Evolutionary conservation across 2,888 invertebrate genomes (phyloP), one percentile per base, ranked within the genome.

Genomic region (Cephonodes hylas): DNA sequence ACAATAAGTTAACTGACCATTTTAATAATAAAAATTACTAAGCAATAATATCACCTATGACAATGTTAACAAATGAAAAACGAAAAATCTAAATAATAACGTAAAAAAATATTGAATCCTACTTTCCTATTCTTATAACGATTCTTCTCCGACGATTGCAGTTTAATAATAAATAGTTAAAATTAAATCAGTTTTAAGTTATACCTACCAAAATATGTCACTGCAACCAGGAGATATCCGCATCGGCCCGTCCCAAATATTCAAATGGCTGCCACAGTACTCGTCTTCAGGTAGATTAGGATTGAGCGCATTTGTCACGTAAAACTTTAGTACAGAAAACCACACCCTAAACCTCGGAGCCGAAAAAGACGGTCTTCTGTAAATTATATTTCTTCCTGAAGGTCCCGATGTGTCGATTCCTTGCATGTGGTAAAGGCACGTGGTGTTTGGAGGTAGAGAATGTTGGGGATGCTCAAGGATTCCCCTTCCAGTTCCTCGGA

Each of bases 191-290:
- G 13, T n/a, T 38, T 0, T 3, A 38, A 48, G 63, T n/a, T n/a
- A n/a, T 74, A 84, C 94, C 93, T 80, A 96, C 96, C 96, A 97
- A 83, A 96, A 95, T 71, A 96, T 93, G 88, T 96, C 96, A 79
- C 96, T 96, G 88, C 96, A 96, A 34, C 94, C 94, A 18, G 95
- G 95, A 22, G 96, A 95, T 76, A 95, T 94, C 75, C 96, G 94
- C 76, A 96, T 93, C 57, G 96, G 96, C 2, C 97, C 97, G 81
- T 97, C 97, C 97, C 97, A 97, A 71, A 97, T 95, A 88, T 96
- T 96, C 73, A 97, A 91, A 89, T 96, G 96, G 67, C 96, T 96
- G 45, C 96, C 94, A 82, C 97, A 97, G 72, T 96, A 95, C 82
- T 96, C 96, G 76, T 96, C 95, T 74, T 94, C 94, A 2, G 94